Evolutionary conservation across 2,797 vertebrate genomes (phyloP).

Genomic region (Phrynocephalus forsythii): DNA sequence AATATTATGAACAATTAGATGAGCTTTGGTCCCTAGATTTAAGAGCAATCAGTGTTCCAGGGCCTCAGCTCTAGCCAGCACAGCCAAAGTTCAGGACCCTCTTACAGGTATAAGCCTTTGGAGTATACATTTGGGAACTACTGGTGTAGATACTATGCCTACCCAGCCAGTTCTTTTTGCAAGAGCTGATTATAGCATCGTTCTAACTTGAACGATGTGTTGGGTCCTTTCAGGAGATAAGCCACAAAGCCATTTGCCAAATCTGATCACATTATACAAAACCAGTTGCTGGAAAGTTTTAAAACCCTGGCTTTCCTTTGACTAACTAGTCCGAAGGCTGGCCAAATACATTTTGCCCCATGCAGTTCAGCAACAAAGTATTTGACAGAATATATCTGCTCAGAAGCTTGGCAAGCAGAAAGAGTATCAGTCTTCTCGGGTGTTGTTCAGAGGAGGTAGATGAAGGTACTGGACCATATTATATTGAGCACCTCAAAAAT

Average conservation of each 20-base stretch:
- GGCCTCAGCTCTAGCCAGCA: no score
- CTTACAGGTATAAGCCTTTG: no score
- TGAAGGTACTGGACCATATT: neutral
- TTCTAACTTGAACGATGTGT: no score
- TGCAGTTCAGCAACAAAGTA: slow-evolving; percentile 56
- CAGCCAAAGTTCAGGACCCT: no score
- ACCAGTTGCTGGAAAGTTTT: neutral
- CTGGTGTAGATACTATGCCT: no score
- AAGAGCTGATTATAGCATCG: neutral
- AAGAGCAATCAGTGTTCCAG: no score
- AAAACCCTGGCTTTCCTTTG: slow-evolving; percentile 8
- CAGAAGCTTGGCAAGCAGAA: slow-evolving; percentile 42
- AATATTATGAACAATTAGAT: neutral
- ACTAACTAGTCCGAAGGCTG: slow-evolving; percentile 37
- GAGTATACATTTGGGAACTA: no score
- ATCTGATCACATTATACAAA: neutral
- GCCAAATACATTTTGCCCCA: slow-evolving; percentile 52
- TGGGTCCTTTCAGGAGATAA: no score
- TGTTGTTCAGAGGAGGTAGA: slow-evolving; percentile 37
- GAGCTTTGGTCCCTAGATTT: no score
- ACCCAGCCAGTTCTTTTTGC: neutral
- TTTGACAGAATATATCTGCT: slow-evolving; percentile 55
- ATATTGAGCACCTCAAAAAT: slow-evolving; percentile 22
- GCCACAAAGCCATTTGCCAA: neutral
- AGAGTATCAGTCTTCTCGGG: slow-evolving; percentile 54